Evolutionary conservation across 2,888 invertebrate genomes (phyloP).

Genomic region (Lamellibrachia columna): DNA sequence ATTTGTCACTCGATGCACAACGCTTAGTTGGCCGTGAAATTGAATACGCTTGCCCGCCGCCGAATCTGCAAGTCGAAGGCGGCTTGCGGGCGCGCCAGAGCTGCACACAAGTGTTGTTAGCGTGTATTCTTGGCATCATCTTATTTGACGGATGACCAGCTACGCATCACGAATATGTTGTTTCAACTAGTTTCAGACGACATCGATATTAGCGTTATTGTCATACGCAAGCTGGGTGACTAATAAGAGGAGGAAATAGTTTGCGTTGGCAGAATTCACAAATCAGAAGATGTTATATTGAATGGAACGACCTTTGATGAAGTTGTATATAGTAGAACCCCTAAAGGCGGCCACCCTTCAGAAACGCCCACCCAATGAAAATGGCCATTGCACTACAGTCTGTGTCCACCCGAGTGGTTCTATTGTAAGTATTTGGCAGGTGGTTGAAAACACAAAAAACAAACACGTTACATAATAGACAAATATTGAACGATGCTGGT

Average conservation of each 20-base stretch:
- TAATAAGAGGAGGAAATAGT: background rate
- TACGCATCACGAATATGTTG: background rate
- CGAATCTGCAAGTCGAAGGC: constrained; percentile 11
- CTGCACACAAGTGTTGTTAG: background rate
- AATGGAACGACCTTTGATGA: too few relatives aligned
- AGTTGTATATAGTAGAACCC: too few relatives aligned
- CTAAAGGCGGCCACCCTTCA: too few relatives aligned
- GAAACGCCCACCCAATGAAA: too few relatives aligned
- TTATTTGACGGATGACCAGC: constrained; percentile 9
- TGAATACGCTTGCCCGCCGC: background rate
- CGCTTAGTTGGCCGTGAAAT: constrained; percentile 12
- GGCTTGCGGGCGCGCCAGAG: background rate
- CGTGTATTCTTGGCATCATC: background rate
- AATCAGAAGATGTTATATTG: background rate
- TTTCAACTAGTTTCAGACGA: background rate
- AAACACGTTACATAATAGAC: too few relatives aligned
- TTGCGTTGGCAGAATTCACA: background rate
- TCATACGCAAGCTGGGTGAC: background rate
- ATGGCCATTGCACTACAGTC: too few relatives aligned
- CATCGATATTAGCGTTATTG: background rate
- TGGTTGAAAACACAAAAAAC: too few relatives aligned
- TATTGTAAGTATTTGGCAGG: too few relatives aligned
- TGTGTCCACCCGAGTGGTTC: too few relatives aligned
- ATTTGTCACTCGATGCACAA: background rate
- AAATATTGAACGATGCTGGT: too few relatives aligned